Conservation (phyloP, 2,888 invertebrate genomes). For the Gastrophysa polygoni region DNA sequence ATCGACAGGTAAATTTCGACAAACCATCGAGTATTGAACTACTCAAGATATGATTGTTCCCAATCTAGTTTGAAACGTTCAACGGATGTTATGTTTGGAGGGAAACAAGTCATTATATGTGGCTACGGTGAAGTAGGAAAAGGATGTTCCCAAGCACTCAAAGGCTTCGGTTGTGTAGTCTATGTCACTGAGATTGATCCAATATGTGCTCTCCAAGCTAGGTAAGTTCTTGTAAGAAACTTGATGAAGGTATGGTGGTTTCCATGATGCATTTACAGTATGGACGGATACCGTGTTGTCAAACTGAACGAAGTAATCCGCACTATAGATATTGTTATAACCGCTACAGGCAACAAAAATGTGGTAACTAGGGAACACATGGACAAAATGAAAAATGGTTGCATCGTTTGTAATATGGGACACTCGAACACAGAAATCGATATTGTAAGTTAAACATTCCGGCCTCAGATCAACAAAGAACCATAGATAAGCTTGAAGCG, state of each 20-base stretch:
- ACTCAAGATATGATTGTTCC: slow-evolving; percentile 14
- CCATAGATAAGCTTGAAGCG: too few relatives aligned
- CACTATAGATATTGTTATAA: slow-evolving; percentile 93
- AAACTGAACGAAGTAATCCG: slow-evolving; percentile 93
- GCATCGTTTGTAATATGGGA: slow-evolving; percentile 96
- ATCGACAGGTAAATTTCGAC: slow-evolving; percentile 71
- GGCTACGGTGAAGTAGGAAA: slow-evolving; percentile 98
- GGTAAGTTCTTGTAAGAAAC: slow-evolving; percentile 59
- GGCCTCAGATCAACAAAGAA: not conserved
- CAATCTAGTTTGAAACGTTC: slow-evolving; percentile 72
- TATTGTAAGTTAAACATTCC: slow-evolving; percentile 66
- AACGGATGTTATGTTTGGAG: slow-evolving; percentile 97
- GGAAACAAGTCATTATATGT: slow-evolving; percentile 94
- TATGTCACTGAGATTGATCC: slow-evolving; percentile 96
- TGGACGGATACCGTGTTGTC: slow-evolving; percentile 96
- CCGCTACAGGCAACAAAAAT: slow-evolving; percentile 98
- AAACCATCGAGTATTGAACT: not conserved
- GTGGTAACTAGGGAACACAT: slow-evolving; percentile 94
- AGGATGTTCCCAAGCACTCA: slow-evolving; percentile 93
- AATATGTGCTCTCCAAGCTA: slow-evolving; percentile 95
- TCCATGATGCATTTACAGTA: slow-evolving; percentile 62
- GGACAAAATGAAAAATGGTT: slow-evolving; percentile 96
- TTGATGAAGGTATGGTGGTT: not conserved
- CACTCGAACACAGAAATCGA: slow-evolving; percentile 97
- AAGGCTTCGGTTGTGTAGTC: slow-evolving; percentile 93